Evolutionary conservation across 2,888 invertebrate genomes (phyloP), one percentile per base, ranked within the genome.

Genomic region (Lasioglossum zephyrum): DNA sequence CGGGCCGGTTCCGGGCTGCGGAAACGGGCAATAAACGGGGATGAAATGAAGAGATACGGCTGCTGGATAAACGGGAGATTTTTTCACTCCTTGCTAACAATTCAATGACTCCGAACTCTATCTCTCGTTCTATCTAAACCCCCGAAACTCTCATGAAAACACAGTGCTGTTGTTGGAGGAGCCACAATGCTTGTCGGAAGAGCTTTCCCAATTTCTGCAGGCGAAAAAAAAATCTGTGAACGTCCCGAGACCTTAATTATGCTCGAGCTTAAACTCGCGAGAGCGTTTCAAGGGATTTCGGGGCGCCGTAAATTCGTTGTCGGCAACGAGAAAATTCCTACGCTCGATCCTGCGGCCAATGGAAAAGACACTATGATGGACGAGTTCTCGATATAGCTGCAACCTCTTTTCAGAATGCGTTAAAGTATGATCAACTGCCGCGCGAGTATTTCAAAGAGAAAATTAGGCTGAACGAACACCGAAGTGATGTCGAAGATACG

Each of bases 141-240:
- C 49, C 49, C 5, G 49, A 44, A 44, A 44, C 44, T 44, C 44
- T 4, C 44, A 13, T 13, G 4, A 44, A 4, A 44, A 44, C 13
- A 13, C 44, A 13, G 44, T 44, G 13, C 49, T 8, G 16, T 49
- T 4, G 47, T 49, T 49, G 49, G 49, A 53, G 22, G 22, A 22
- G 22, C 49, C 18, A 49, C 49, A 1, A 22, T 53, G 22, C 22
- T 22, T 9, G 53, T 53, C 53, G 53, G 69, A 16, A 73, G 41
- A 66, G 47, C 31, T 36, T 22, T 11, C 18, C 72, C 49, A 79
- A 83, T 63, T 76, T 63, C 41, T 31, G 26, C 16, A 22, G 9
- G 4, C 18, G 44, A 26, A 82, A 82, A 82, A 82, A 36, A 82
- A 82, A 82, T 79, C 82, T 72, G 39, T 16, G 72, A 83, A 75